A percentile compares a stretch with the other conserved stretches of the same genome.
Evolutionary conservation across 37 sponge, comb jelly and placozoan species (phyloP).

Genomic region (Ianthella basta): DNA sequence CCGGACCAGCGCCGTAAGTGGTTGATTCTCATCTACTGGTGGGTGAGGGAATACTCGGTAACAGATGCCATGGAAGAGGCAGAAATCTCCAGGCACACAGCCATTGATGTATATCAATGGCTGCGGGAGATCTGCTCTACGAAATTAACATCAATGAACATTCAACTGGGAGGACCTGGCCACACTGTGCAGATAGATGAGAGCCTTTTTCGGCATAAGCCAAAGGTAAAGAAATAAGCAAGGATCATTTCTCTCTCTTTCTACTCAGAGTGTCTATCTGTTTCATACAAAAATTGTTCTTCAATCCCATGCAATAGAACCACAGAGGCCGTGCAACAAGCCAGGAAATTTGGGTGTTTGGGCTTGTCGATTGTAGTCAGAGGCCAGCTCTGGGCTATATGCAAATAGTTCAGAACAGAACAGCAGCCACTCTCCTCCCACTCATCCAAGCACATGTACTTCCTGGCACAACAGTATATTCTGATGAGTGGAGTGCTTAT

Average conservation of each 20-base stretch:
- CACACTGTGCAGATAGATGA: slow-evolving; percentile 58
- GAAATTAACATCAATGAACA: neutral
- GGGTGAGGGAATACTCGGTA: slow-evolving; percentile 57
- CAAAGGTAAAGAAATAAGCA: slow-evolving; percentile 30
- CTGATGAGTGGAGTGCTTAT: slow-evolving; percentile 71
- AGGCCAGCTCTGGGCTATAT: slow-evolving; percentile 58
- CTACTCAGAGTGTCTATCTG: no score
- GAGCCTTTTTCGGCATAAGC: slow-evolving; percentile 52
- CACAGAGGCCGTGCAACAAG: slow-evolving; percentile 51
- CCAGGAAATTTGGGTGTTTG: slow-evolving; percentile 70
- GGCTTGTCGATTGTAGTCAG: slow-evolving; percentile 48
- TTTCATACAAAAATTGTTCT: neutral
- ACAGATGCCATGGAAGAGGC: slow-evolving; percentile 43
- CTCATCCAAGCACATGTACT: slow-evolving; percentile 54
- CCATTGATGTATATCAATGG: slow-evolving; percentile 67
- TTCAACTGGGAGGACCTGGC: slow-evolving; percentile 51
- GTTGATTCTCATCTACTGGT: slow-evolving; percentile 50
- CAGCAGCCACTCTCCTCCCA: slow-evolving; percentile 66
- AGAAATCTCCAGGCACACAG: slow-evolving; percentile 38
- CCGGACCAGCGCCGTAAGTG: no score
- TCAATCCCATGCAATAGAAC: slow-evolving; percentile 27
- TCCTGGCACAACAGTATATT: slow-evolving; percentile 52
- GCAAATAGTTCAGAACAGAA: slow-evolving; percentile 49
- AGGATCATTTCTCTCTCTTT: no score
- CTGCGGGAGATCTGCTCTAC: slow-evolving; percentile 55